Base-by-base conservation (phyloP, 2,888 invertebrate species). In the Noctua comes region DNA sequence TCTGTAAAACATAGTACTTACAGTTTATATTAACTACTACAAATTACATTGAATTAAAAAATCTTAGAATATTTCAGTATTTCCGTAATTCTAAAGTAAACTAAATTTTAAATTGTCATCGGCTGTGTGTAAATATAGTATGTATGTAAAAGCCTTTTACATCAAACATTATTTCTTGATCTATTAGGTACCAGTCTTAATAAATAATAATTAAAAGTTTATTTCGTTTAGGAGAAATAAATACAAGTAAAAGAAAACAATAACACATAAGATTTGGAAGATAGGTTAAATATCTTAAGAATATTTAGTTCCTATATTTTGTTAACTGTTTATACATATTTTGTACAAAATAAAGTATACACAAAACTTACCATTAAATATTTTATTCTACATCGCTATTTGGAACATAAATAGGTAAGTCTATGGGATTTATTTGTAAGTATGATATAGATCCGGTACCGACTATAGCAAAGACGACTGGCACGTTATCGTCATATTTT, bases 401-500 rank as follows among this genome's bases (percentile, higher is more conserved):
- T 0, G 93, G 90, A 62, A 93, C 85, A 84, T 93, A 93, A 5
- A 94, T 86, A 0, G 97, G 97, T 71, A 96, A 88, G 65, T 95
- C 93, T 8, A 91, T 90, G 27, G 95, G 92, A 36, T 95, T 96
- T 24, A 97, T 93, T 88, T 96, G 95, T 71, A 97, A 83, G 81
- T 96, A 97, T 13, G 95, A 94, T 7, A 97, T 90, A 0, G 97
- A 94, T 27, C 93, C 94, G 0, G 89, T 86, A n/a, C 95, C 93
- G 6, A 97, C 96, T 7, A 97, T 81, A 1, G 97, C 97, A 71
- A 97, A 95, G 3, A 97, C 90, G 27, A 95, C 93, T 1, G 93
- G 88, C 6, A 96, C 94, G 10, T 92, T 88, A 75, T 96, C 96
- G 2, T 89, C 81, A 77, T 94, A 94, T 74, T 92, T 92, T 0